Evolutionary conservation across 2,888 invertebrate genomes (phyloP), one percentile per base, ranked within the genome.

Genomic region (Eristalinus aeneus): DNA sequence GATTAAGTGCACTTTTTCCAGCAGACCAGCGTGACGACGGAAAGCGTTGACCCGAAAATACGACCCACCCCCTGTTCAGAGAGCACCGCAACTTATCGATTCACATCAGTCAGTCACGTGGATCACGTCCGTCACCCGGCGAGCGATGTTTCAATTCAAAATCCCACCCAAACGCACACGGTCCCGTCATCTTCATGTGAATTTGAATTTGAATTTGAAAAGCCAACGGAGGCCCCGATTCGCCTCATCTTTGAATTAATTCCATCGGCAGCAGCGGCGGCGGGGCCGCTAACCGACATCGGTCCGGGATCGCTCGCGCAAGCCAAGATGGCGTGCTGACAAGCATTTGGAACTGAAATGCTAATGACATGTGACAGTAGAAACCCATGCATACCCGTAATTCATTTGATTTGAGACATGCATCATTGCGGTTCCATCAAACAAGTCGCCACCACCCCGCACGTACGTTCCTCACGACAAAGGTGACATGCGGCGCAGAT

Each of bases 381-480:
- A 53, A 71, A 61, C 27, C 23, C 36, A 56, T 68, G 76, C 76
- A 80, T 75, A 64, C 54, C 56, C 74, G 79, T 74, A 71, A 60
- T 84, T 71, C 71, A 85, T 76, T 76, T 67, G 80, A 75, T 60
- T 64, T 56, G 46, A 53, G 65, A 68, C 67, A 72, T 68, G 72
- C 71, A 81, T 68, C 72, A 81, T 65, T 39, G 86, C 86, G 86
- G 82, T 73, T 12, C 46, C 82, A 74, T 86, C 82, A 82, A 86
- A 86, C 82, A 86, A 67, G 68, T 72, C 80, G 65, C 60, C 75
- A 65, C 72, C 65, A 60, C 53, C 61, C 54, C 77, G 68, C 84
- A 46, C 46, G 46, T 46, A 81, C 80, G 76, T 81, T 76, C 60
- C 73, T 64, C 82, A 86, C 82, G 82, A 81, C 74, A 72, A 63